Evolutionary conservation across 2,888 invertebrate genomes (phyloP), one percentile per base, ranked within the genome.

Genomic region (Orthonychiurus folsomi): DNA sequence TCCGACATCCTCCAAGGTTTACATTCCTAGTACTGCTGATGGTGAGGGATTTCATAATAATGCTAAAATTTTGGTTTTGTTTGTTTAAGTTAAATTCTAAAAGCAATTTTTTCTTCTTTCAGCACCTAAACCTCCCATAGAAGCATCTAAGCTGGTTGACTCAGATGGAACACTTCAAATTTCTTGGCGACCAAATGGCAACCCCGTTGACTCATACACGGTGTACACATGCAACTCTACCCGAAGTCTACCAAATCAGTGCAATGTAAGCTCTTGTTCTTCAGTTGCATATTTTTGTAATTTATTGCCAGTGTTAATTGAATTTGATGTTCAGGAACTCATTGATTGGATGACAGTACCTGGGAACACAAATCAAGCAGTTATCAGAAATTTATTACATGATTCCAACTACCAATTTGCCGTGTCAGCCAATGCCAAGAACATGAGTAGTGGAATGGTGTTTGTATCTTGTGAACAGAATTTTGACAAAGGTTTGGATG

Each of bases 391-490:
- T n/a, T n/a, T n/a, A n/a, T n/a, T 15, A 37, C 9, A 37, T 15
- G 15, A 37, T 37, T 9, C 37, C n/a, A 20, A 12, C 9, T 86
- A 83, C 75, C 88, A 83, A 74, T 89, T 91, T 80, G 91, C 90
- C 1, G 87, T 92, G 65, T 85, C 91, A 3, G 88, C 88, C 0
- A 89, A 91, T 74, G 84, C 83, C 52, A 77, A 79, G 0, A 76
- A 76, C 2, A 81, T 81, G 65, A 89, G 88, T 69, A 89, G 89
- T 75, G 91, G 91, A 1, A 88, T 92, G 86, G 82, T 85, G 15
- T 91, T 91, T 91, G 86, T 89, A 12, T 82, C 83, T 47, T 92
- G 92, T 66, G 86, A 85, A 68, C 82, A 84, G 68, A 81, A 79
- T 26, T 77, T 78, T 57, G 77, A 79, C 63, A 76, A 76, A 74